Conservation (phyloP, 2,113 vertebrate genomes). For the Oncorhynchus clarkii region DNA sequence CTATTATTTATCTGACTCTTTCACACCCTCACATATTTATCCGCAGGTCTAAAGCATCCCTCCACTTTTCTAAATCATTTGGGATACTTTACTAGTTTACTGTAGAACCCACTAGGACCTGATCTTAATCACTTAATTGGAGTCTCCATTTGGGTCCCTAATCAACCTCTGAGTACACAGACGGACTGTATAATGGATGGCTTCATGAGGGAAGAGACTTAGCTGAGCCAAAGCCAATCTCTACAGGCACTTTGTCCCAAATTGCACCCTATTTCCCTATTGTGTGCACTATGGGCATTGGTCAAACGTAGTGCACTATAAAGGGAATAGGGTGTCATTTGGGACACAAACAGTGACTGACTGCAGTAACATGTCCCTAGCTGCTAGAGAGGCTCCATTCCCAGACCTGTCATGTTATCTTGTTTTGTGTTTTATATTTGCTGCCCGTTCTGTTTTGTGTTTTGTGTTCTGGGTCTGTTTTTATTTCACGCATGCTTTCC, state of each 20-base stretch:
- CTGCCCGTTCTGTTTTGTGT: too few species aligned
- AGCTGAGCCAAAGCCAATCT: not conserved
- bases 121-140: conserved; percentile 78
- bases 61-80: conserved; percentile 60
- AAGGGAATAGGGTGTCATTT: too few species aligned
- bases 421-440: conserved; percentile 17
- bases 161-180: conserved; percentile 58
- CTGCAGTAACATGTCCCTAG: not conserved
- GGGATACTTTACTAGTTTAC: conserved; percentile 41
- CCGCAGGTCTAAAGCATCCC: conserved; percentile 74
- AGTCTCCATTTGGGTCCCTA: conserved; percentile 65
- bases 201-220: conserved; percentile 6
- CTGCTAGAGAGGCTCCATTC: not conserved
- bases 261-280: too few species aligned
- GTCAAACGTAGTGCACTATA: too few species aligned
- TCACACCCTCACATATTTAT: conserved; percentile 58
- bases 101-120: conserved; percentile 33
- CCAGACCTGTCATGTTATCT: conserved; percentile 31
- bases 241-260: not conserved
- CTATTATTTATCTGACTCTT: conserved; percentile 54
- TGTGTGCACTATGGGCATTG: too few species aligned
- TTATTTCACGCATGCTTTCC: conserved; percentile 49
- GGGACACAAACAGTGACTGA: too few species aligned
- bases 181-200: conserved; percentile 65
- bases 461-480: conserved; percentile 19